phyloP scores from a whole-genome alignment of 2,888 invertebrate genomes.

The Lasioglossum oenotherae region DNA sequence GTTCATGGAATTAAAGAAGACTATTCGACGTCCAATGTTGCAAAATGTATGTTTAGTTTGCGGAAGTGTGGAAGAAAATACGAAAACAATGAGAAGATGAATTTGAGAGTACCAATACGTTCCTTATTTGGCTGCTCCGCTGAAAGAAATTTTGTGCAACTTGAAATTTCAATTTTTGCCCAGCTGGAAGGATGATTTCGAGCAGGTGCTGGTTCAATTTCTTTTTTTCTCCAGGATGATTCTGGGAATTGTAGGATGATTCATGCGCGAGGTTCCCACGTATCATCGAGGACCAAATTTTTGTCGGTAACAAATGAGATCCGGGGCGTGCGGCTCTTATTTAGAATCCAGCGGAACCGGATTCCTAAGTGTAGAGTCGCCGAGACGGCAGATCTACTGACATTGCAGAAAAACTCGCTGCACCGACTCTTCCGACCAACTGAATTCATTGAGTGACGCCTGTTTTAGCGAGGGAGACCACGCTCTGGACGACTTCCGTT shows the following conservation, averaged over 20 bases:
- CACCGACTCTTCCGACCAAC: slow-evolving; percentile 39
- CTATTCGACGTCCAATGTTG: too few relatives aligned
- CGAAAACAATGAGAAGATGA: too few relatives aligned
- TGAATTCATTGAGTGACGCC: slow-evolving; percentile 40
- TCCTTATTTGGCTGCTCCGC: too few relatives aligned
- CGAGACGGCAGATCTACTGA: slow-evolving; percentile 18
- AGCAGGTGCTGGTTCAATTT: too few relatives aligned
- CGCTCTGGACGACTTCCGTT: neutral
- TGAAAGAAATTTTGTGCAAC: too few relatives aligned
- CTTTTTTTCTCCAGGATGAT: too few relatives aligned
- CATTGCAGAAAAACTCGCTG: slow-evolving; percentile 62
- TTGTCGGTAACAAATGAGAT: slow-evolving; percentile 42
- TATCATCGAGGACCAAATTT: slow-evolving; percentile 41
- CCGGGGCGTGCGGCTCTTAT: slow-evolving; percentile 35
- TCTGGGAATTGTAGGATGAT: neutral
- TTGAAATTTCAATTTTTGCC: neutral
- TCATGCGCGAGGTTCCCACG: neutral
- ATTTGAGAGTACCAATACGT: too few relatives aligned
- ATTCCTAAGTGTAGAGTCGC: slow-evolving; percentile 66
- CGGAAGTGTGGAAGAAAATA: too few relatives aligned
- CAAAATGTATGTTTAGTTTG: too few relatives aligned
- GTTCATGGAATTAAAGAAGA: too few relatives aligned
- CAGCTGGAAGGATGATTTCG: neutral
- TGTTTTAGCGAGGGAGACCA: slow-evolving; percentile 14
- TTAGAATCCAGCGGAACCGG: slow-evolving; percentile 70